These are phyloP conservation scores for Trogon melanurus DNA, from an alignment of 2,113 vertebrate genomes.

Conservation along the genomic window DNA sequence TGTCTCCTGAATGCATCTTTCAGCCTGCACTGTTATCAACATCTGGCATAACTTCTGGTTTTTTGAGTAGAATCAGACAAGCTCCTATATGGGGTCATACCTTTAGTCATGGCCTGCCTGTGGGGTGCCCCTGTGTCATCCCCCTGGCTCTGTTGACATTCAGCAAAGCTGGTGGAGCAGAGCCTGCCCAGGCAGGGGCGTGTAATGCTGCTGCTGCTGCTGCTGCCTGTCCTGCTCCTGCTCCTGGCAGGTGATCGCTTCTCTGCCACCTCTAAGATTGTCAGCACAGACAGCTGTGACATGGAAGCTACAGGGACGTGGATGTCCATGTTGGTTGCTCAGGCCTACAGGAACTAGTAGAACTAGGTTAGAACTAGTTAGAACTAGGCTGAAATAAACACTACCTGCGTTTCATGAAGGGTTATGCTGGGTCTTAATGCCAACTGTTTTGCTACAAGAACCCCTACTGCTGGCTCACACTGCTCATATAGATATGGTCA, in stretches of 20 bases:
- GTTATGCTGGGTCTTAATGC: not conserved
- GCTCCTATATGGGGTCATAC: not conserved
- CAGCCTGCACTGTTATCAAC: not conserved
- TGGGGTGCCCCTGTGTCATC: not conserved
- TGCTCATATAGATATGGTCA: not conserved
- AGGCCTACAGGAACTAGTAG: not conserved
- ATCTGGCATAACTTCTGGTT: not conserved
- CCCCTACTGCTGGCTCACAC: not conserved
- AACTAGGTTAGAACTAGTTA: not conserved
- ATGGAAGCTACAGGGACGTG: rapidly evolving
- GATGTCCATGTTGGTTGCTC: rapidly evolving
- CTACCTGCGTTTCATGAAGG: not conserved
- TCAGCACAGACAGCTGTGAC: not conserved
- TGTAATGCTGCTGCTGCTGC: not conserved
- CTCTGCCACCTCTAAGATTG: rapidly evolving
- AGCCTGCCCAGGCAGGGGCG: rapidly evolving
- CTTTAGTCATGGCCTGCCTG: not conserved
- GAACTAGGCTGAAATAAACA: not conserved
- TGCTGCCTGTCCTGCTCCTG: not conserved
- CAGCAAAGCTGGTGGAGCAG: not conserved
- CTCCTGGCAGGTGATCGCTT: rapidly evolving
- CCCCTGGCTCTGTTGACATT: rapidly evolving
- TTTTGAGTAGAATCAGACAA: not conserved
- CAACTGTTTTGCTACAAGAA: not conserved
- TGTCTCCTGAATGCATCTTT: not conserved